Evolutionary conservation across 2,797 vertebrate genomes (phyloP).

Genomic region (Selene dorsalis): DNA sequence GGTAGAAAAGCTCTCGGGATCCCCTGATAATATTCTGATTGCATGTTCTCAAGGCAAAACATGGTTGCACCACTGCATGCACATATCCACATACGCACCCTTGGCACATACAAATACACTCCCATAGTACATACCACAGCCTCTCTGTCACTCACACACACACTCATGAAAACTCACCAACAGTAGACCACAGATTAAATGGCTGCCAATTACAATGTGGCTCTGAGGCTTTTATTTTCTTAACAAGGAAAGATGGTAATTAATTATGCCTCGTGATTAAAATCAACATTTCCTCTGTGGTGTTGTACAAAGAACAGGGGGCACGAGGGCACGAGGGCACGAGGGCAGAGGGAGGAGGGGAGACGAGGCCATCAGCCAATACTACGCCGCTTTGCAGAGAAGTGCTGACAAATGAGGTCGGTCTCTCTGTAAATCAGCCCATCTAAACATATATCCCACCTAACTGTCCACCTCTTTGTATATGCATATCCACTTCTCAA

Average conservation of each 20-base stretch:
- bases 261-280: slow-evolving; percentile 68
- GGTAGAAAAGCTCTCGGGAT: slow-evolving; percentile 17
- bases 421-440: slow-evolving; percentile 10
- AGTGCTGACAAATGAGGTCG: slow-evolving; percentile 39
- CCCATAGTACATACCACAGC: not conserved
- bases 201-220: slow-evolving; percentile 54
- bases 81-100: not conserved
- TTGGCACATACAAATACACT: not conserved
- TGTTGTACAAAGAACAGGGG: slow-evolving; percentile 55
- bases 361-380: slow-evolving; percentile 32
- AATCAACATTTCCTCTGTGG: slow-evolving; percentile 64
- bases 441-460: not conserved
- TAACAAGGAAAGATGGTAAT: slow-evolving; percentile 68
- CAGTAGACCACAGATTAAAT: slow-evolving; percentile 46
- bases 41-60: not conserved
- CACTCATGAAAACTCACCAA: slow-evolving; percentile 36
- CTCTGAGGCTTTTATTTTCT: slow-evolving; percentile 68
- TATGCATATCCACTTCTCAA: not conserved
- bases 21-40: slow-evolving; percentile 15
- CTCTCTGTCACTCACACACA: not conserved
- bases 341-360: slow-evolving; percentile 24
- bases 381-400: slow-evolving; percentile 33
- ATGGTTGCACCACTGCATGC: not conserved
- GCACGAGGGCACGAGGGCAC: slow-evolving; percentile 44
- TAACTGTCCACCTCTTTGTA: not conserved